Conservation (phyloP, 2,888 invertebrate genomes). For the Erynnis tages region DNA sequence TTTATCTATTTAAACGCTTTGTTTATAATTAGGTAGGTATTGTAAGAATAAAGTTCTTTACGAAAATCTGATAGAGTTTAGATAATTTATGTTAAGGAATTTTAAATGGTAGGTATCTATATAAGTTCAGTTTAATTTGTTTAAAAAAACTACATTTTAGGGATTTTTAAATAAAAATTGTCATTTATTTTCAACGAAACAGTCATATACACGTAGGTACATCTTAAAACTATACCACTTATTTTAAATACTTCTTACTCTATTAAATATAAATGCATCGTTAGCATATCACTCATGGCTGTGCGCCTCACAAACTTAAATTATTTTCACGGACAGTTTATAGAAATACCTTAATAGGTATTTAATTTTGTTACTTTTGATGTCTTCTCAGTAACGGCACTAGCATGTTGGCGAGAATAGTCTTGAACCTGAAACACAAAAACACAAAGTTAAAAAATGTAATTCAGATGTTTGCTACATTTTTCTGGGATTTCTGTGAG, state of each 20-base stretch:
- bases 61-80: too few relatives aligned
- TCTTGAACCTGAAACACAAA: slow-evolving; percentile 70
- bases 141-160: slow-evolving; percentile 36
- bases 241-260: too few relatives aligned
- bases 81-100: background rate
- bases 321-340: slow-evolving; percentile 17
- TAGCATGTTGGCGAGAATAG: slow-evolving; percentile 76
- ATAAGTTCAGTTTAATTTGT: background rate
- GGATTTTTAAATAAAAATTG: slow-evolving; percentile 78
- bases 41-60: too few relatives aligned
- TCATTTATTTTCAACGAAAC: slow-evolving; percentile 77
- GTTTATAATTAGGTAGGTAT: too few relatives aligned
- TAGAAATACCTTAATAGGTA: background rate
- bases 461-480: too few relatives aligned
- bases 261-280: slow-evolving; percentile 75
- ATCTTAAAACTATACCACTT: slow-evolving; percentile 43
- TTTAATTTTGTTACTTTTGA: slow-evolving; percentile 2
- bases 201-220: slow-evolving; percentile 60
- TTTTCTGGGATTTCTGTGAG: too few relatives aligned
- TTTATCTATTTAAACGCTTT: too few relatives aligned
- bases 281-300: slow-evolving; percentile 45
- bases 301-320: slow-evolving; percentile 15
- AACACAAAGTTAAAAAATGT: slow-evolving; percentile 9
- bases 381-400: slow-evolving; percentile 74
- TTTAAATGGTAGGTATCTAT: background rate